A percentile compares a stretch with the other conserved stretches of the same genome.
phyloP scores from a whole-genome alignment of 2,113 vertebrate species.

The Astatotilapia flaviijosephi region DNA sequence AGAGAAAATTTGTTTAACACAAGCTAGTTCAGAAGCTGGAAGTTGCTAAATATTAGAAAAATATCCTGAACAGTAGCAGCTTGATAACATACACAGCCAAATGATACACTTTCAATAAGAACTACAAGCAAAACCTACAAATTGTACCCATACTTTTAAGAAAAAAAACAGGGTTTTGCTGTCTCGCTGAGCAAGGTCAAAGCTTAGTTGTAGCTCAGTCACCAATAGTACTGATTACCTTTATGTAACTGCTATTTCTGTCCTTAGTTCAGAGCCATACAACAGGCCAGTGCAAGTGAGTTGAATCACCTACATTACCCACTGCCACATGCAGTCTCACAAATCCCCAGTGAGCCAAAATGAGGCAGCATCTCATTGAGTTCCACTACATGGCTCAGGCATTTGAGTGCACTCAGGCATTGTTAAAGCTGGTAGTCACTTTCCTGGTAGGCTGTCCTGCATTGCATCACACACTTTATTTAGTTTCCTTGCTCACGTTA shows the following conservation, averaged over 20 bases:
- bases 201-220: neutral
- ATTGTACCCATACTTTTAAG: neutral
- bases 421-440: conserved; percentile 29
- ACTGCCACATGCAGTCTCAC: neutral
- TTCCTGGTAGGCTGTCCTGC: conserved; percentile 28
- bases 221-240: neutral
- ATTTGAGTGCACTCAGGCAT: conserved; percentile 30
- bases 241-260: neutral
- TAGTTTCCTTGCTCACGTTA: conserved; percentile 38
- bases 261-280: neutral
- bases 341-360: conserved; percentile 6
- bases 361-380: conserved; percentile 7
- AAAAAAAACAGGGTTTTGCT: neutral
- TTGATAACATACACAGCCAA: neutral
- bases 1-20: neutral
- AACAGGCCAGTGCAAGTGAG: neutral
- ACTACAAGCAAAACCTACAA: neutral
- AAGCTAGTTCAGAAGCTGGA: neutral
- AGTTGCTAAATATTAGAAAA: neutral
- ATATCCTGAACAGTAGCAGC: neutral
- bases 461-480: conserved; percentile 61
- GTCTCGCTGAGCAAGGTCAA: neutral
- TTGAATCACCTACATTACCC: neutral
- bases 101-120: neutral
- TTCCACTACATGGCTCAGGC: neutral